A percentile compares a stretch with the other conserved stretches of the same genome.
These are phyloP conservation scores for Euzetes globulus DNA, from an alignment of 2,888 invertebrate genomes.

Conservation along the genomic window DNA sequence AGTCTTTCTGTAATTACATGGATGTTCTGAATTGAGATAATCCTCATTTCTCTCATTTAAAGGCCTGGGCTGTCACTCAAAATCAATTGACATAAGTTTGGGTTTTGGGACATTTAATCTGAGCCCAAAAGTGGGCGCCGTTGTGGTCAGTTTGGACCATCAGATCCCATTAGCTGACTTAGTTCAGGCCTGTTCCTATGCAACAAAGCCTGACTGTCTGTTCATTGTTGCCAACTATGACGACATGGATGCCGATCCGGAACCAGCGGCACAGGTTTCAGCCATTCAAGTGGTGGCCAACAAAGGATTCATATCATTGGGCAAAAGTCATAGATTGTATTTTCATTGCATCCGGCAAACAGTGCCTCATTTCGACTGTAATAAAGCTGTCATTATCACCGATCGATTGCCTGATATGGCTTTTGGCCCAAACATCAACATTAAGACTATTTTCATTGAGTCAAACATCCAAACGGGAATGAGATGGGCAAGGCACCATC, in stretches of 20 bases:
- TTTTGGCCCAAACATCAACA: too few relatives aligned
- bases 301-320: not conserved
- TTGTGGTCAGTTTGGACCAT: not conserved
- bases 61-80: too few relatives aligned
- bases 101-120: not conserved
- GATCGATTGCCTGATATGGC: too few relatives aligned
- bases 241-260: not conserved
- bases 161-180: not conserved
- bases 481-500: too few relatives aligned
- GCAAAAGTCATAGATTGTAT: not conserved
- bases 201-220: not conserved
- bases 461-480: too few relatives aligned
- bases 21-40: too few relatives aligned
- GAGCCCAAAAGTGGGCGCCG: not conserved
- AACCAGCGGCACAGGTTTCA: not conserved
- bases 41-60: too few relatives aligned
- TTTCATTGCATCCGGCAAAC: not conserved
- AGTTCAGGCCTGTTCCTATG: conserved; percentile 9
- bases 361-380: too few relatives aligned
- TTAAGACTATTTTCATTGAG: too few relatives aligned
- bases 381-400: too few relatives aligned
- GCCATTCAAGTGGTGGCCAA: not conserved
- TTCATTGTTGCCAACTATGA: not conserved
- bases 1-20: too few relatives aligned
- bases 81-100: too few relatives aligned